Evolutionary conservation across 1,140 invertebrate genomes (phyloP).

Genomic region (Halictus rubicundus): DNA sequence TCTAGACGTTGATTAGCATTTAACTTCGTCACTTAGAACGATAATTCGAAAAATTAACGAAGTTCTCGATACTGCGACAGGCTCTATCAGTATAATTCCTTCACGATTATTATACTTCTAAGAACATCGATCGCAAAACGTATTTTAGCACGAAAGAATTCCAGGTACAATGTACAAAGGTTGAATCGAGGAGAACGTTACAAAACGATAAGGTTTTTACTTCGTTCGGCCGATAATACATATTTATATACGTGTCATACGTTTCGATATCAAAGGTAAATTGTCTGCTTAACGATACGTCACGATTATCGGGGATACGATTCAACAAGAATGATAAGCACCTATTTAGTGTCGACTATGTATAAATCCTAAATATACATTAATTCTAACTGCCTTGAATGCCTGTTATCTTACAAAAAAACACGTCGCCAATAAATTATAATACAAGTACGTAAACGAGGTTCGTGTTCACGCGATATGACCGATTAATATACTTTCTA

Average conservation of each 20-base stretch:
- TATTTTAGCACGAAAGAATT: constrained; percentile 47
- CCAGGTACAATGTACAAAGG: constrained; percentile 53
- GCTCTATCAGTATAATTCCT: background rate
- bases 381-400: constrained; percentile 45
- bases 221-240: background rate
- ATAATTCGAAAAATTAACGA: background rate
- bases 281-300: constrained; percentile 33
- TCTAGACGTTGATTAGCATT: background rate
- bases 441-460: constrained; percentile 58
- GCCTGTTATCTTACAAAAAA: constrained; percentile 58
- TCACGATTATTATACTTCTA: too few species aligned
- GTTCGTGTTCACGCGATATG: constrained; percentile 49
- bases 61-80: background rate
- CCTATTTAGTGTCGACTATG: constrained; percentile 57
- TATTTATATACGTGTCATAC: constrained; percentile 1
- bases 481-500: constrained; percentile 44
- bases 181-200: constrained; percentile 38
- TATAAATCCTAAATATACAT: constrained; percentile 65
- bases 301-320: constrained; percentile 31
- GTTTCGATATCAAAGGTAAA: constrained; percentile 30
- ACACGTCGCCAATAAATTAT: constrained; percentile 59
- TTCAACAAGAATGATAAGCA: constrained; percentile 55
- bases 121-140: background rate
- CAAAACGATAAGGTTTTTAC: constrained; percentile 2
- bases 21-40: background rate